Base-by-base conservation (phyloP, 2,888 invertebrate genomes). In the Phortica okadai region DNA sequence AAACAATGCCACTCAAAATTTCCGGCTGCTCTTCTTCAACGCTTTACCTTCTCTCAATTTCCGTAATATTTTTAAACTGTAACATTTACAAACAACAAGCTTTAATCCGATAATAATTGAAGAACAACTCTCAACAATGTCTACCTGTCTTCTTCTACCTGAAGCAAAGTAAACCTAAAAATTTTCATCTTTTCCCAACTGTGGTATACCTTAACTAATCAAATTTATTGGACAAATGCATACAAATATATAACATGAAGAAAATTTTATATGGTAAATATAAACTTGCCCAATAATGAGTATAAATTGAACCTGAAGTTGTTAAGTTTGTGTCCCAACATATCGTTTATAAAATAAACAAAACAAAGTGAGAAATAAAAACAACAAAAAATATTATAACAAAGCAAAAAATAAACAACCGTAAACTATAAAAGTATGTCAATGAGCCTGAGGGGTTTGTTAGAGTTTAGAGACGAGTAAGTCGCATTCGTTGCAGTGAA, bases 291-390 rank as follows among this genome's bases (percentile, higher is more conserved):
- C 58, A 74, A 64, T 73, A 10, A 33, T 58, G 10, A 25, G 54
- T 56, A 66, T 11, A 59, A 25, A 79, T 78, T 81, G 82, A 83
- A 82, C 81, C 82, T 83, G 87, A 84, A 87, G 84, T 82, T 85
- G 83, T 83, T 82, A 88, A 83, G 84, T 88, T 88, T 88, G 86
- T 88, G 85, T 88, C 87, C 88, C 87, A 82, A 88, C 88, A 88
- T 88, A 88, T 88, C 88, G 88, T 88, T 88, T 84, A 83, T 82
- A 82, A 82, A 16, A 88, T 82, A 82, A 80, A 81, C 78, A 83
- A 83, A 76, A 77, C 54, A 64, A 78, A 54, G 11, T 41, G 50
- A 56, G 67, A 33, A 64, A 73, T n/a, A 7, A 33, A 44, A 64
- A 58, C 25, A 74, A 45, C 42, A 6, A 54, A 56, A 1, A 2